Evolutionary conservation across 1,140 invertebrate genomes (phyloP), one percentile per base, ranked within the genome.

Genomic region (Liolophura sinensis): DNA sequence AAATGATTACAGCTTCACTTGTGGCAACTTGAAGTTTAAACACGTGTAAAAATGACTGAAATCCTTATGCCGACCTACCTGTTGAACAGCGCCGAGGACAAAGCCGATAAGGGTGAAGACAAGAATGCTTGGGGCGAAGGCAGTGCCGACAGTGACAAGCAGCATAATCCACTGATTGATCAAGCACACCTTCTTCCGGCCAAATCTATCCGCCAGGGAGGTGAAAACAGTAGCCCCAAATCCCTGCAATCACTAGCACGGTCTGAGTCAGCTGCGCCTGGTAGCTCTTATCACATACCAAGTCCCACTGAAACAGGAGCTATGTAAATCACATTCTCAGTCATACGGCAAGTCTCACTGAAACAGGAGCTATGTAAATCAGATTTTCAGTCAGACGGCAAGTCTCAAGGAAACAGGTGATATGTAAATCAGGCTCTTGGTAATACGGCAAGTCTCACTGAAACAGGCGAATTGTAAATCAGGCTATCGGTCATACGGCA

Each of bases 221-320:
- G 69, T 66, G 27, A 66, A 75, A 0, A 74, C 22, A 6, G 75
- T 50, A 20, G 67, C 69, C 20, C 78, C 76, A 31, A 72, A 40
- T 18, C 64, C 66, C 52, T 76, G 69, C 78, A 14, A 69, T 31
- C 46, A 73, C 72, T 0, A 79, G 18, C 3, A 77, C 22, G 12
- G 72, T 73, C 63, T 79, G 76, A 6, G 71, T 62, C 14, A 77
- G 50, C 58, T 78, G 72, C 1, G 54, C 60, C 25, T 76, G 49
- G 7, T 65, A 68, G 15, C 62, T 59, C 46, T 65, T 62, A 22
- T 73, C 71, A 58, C 79, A 81, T 0, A 81, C 78, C 57, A 81
- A 58, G 56, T 77, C 69, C 76, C 76, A 78, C 78, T 81, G 70
- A 16, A 66, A 69, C 9, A 58, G 3, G n/a, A 49, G 31, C 3